A percentile compares a stretch with the other conserved stretches of the same genome.
Evolutionary conservation across 2,888 invertebrate species (phyloP).

Genomic region (Sipha maydis): DNA sequence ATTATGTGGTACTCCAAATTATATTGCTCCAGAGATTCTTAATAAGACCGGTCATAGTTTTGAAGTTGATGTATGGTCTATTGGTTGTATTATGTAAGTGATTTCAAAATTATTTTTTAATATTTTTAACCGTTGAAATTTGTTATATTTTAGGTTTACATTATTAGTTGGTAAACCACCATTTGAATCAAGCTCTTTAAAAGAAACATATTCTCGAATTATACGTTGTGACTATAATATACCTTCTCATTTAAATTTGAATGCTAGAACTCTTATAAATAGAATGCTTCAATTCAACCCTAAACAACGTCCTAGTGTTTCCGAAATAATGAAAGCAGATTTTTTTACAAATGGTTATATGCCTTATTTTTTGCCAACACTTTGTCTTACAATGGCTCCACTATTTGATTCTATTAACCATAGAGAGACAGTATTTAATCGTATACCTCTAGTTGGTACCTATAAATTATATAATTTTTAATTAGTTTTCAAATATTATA

Average conservation of each 20-base stretch:
- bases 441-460: slow-evolving; percentile 71
- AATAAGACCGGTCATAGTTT: slow-evolving; percentile 97
- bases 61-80: slow-evolving; percentile 99
- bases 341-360: slow-evolving; percentile 80
- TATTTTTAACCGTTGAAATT: not conserved
- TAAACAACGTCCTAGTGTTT: slow-evolving; percentile 80
- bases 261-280: slow-evolving; percentile 75
- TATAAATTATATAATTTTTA: not conserved
- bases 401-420: slow-evolving; percentile 78
- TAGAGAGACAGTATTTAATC: slow-evolving; percentile 66
- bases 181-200: slow-evolving; percentile 94
- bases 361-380: slow-evolving; percentile 87
- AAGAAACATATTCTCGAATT: slow-evolving; percentile 94
- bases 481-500: not conserved
- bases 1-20: slow-evolving; percentile 98
- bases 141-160: slow-evolving; percentile 75
- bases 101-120: slow-evolving; percentile 12
- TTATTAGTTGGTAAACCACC: slow-evolving; percentile 96
- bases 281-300: slow-evolving; percentile 88
- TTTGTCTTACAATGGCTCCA: slow-evolving; percentile 81
- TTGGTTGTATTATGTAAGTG: slow-evolving; percentile 93
- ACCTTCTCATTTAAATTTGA: slow-evolving; percentile 67
- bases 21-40: slow-evolving; percentile 98
- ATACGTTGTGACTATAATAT: slow-evolving; percentile 91
- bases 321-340: slow-evolving; percentile 79